These are phyloP conservation scores for Trimorus sp. DNA, from an alignment of 2,888 invertebrate genomes.

Conservation along the genomic window DNA sequence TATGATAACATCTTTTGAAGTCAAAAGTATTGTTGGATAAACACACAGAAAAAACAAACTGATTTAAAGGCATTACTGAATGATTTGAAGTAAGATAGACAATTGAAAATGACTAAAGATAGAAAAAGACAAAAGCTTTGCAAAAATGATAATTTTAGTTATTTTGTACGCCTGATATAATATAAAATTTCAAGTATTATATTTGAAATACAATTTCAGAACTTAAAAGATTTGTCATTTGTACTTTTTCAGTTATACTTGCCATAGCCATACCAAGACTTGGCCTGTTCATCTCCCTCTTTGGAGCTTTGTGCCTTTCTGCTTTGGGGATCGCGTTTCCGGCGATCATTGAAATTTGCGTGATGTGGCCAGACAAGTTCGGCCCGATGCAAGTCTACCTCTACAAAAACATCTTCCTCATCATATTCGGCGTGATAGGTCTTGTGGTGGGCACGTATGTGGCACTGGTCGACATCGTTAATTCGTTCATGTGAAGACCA, in stretches of 20 bases:
- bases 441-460: slow-evolving; percentile 84
- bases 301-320: slow-evolving; percentile 89
- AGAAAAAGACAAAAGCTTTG: too few relatives aligned
- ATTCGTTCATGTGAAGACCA: slow-evolving; percentile 73
- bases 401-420: slow-evolving; percentile 82
- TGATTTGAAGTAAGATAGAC: too few relatives aligned
- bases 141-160: too few relatives aligned
- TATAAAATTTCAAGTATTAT: too few relatives aligned
- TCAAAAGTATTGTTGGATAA: too few relatives aligned
- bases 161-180: too few relatives aligned
- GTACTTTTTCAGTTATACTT: slow-evolving; percentile 85
- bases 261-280: slow-evolving; percentile 86
- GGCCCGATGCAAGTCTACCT: slow-evolving; percentile 82
- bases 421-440: slow-evolving; percentile 83
- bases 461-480: slow-evolving; percentile 83
- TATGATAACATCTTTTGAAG: too few relatives aligned
- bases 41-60: too few relatives aligned
- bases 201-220: background rate
- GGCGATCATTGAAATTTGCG: slow-evolving; percentile 88
- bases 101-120: too few relatives aligned
- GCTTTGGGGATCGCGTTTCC: slow-evolving; percentile 89
- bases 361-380: slow-evolving; percentile 85
- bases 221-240: too few relatives aligned
- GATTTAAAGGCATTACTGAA: too few relatives aligned
- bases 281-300: slow-evolving; percentile 88